Percentiles rank a stretch among this genome's conserved stretches.
Conservation (phyloP, 1,140 invertebrate species). For the Halictus rubicundus region DNA sequence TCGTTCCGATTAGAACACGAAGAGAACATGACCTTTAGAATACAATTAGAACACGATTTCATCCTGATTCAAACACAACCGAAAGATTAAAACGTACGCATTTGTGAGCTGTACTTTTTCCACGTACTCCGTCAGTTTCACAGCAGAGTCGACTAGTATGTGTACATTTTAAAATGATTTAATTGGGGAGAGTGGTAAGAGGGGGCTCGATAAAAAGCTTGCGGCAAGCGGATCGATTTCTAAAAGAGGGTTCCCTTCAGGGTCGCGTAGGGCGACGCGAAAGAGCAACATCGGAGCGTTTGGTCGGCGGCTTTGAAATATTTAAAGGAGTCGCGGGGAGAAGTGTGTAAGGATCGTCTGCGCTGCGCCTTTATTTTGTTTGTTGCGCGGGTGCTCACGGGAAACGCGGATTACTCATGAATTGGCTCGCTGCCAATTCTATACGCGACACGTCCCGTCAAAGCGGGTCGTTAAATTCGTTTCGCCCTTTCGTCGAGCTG, state of each 20-base stretch:
- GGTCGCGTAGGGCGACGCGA: not conserved
- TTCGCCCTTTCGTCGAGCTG: too few relatives aligned
- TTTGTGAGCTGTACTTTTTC: too few relatives aligned
- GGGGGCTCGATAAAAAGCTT: not conserved
- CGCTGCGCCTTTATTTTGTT: slow-evolving; percentile 55
- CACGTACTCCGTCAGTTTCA: too few relatives aligned
- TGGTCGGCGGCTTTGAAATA: slow-evolving; percentile 30
- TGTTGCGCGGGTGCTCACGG: slow-evolving; percentile 55
- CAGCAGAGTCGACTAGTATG: too few relatives aligned
- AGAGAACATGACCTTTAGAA: too few relatives aligned
- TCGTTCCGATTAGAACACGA: too few relatives aligned
- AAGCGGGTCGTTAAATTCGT: slow-evolving; percentile 65
- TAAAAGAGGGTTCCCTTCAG: not conserved
- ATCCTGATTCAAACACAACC: too few relatives aligned
- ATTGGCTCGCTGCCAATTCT: slow-evolving; percentile 70
- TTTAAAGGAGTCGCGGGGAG: slow-evolving; percentile 38
- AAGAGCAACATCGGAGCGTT: not conserved
- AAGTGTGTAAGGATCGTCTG: slow-evolving; percentile 43
- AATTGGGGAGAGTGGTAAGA: too few relatives aligned
- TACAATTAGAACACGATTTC: too few relatives aligned
- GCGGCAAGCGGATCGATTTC: not conserved
- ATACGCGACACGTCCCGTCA: slow-evolving; percentile 66
- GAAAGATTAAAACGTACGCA: too few relatives aligned
- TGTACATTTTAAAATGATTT: too few relatives aligned
- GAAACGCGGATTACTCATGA: slow-evolving; percentile 70